Evolutionary conservation across 2,888 invertebrate species (phyloP).

Genomic region (Ecdyonurus torrentis): DNA sequence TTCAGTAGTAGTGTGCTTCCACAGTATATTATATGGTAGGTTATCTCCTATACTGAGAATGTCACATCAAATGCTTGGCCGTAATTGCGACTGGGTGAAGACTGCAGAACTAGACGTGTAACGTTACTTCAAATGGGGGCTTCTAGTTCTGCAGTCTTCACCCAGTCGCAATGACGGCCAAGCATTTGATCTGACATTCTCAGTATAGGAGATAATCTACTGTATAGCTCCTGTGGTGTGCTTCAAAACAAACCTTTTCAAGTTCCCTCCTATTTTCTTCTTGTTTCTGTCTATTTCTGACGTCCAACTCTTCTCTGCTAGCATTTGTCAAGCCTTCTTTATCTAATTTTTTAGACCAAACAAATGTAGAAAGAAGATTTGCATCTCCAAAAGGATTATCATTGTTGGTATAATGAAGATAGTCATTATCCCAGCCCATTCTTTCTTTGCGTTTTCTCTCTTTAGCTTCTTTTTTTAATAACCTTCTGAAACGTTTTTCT

Average conservation of each 20-base stretch:
- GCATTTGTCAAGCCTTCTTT: slow-evolving; percentile 76
- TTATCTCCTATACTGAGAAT: too few relatives aligned
- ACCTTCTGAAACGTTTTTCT: slow-evolving; percentile 69
- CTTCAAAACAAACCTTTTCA: slow-evolving; percentile 49
- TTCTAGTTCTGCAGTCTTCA: too few relatives aligned
- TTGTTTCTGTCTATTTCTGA: slow-evolving; percentile 68
- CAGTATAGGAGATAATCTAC: too few relatives aligned
- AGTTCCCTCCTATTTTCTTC: slow-evolving; percentile 82
- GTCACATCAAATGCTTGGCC: neutral
- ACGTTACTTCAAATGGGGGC: too few relatives aligned
- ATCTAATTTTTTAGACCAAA: slow-evolving; percentile 92
- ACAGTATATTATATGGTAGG: too few relatives aligned
- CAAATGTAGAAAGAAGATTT: slow-evolving; percentile 83
- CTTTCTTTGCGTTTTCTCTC: slow-evolving; percentile 72
- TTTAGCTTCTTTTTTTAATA: slow-evolving; percentile 82
- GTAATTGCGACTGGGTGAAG: neutral
- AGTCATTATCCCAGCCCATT: slow-evolving; percentile 97
- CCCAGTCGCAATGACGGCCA: too few relatives aligned
- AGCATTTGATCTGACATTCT: too few relatives aligned
- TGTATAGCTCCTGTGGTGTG: too few relatives aligned
- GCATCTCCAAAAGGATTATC: slow-evolving; percentile 99
- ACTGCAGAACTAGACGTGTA: too few relatives aligned
- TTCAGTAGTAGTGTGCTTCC: neutral
- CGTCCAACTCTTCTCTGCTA: slow-evolving; percentile 62
- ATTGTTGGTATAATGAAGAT: slow-evolving; percentile 90